phyloP scores from a whole-genome alignment of 2,113 vertebrate species.

The Saccopteryx bilineata region DNA sequence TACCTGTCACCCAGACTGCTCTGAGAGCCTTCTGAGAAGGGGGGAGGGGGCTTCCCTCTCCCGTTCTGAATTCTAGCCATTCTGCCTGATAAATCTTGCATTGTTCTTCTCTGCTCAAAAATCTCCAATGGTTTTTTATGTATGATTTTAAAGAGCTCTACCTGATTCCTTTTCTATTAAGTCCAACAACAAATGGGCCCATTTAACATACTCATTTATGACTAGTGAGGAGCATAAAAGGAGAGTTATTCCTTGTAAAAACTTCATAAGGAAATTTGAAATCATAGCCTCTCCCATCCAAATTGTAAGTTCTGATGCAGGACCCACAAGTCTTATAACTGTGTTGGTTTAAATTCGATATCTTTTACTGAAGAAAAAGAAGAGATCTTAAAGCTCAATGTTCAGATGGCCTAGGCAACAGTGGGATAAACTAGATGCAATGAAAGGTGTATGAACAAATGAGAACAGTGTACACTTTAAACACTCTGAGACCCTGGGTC shows the following conservation, averaged over 20 bases:
- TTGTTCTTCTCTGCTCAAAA: neutral
- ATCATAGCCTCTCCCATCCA: neutral
- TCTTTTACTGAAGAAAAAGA: neutral
- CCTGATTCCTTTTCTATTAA: neutral
- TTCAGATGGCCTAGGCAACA: neutral
- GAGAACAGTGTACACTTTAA: conserved; percentile 5
- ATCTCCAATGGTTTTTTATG: neutral
- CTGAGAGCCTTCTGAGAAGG: neutral
- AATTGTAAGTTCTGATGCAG: neutral
- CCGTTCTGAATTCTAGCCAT: neutral
- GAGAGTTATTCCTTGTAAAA: neutral
- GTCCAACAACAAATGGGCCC: neutral
- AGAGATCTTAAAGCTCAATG: neutral
- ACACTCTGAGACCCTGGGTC: conserved; percentile 63
- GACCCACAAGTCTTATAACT: neutral
- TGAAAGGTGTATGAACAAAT: neutral
- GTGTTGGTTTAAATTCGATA: neutral
- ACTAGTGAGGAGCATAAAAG: conserved; percentile 1
- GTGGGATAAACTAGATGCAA: neutral
- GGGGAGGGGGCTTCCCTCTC: neutral
- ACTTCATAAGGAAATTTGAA: neutral
- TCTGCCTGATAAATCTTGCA: neutral
- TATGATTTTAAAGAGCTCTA: neutral
- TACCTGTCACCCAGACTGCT: neutral
- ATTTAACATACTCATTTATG: neutral